phyloP scores from a whole-genome alignment of 2,113 vertebrate species.

The Felis catus region F.catus_Fca126_mat1.0 CM031413.1:119557001-119557500 shows the following conservation, averaged over 20 bases:
- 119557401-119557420: not conserved
- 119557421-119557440: not conserved
- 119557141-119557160: not conserved
- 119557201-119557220: not conserved
- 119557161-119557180: not conserved
- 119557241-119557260: not conserved
- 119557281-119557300: not conserved
- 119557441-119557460: not conserved
- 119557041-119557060: slow-evolving; percentile 34
- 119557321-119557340: not conserved
- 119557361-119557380: not conserved
- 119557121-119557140: not conserved
- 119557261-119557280: not conserved
- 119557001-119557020: slow-evolving; percentile 22
- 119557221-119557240: not conserved
- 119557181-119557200: not conserved
- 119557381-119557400: too few relatives aligned
- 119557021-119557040: slow-evolving; percentile 42
- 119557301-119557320: not conserved
- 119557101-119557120: not conserved
- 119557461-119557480: rapidly evolving
- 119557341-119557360: not conserved
- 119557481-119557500: rapidly evolving
- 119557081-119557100: not conserved
- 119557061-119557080: not conserved